Conservation (phyloP, 2,113 vertebrate species). For the Megaceryle maxima region DNA sequence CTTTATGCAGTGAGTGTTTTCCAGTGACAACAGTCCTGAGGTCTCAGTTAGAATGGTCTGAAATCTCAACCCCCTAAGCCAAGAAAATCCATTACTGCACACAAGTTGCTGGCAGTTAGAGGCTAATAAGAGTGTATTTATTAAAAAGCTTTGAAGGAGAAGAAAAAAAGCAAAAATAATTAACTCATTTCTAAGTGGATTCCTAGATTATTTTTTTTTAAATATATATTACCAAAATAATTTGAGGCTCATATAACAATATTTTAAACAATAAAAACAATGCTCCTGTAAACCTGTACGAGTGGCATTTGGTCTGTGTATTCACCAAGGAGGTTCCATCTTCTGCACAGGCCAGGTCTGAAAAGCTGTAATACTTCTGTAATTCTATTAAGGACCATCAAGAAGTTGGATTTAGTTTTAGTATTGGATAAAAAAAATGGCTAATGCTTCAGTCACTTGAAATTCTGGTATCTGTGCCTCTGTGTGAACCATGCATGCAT, state of each 20-base stretch:
- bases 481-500: not conserved
- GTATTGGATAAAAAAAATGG: not conserved
- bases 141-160: not conserved
- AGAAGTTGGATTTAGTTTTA: not conserved
- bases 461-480: not conserved
- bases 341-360: not conserved
- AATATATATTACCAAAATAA: not conserved
- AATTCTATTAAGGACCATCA: not conserved
- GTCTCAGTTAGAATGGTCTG: not conserved
- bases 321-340: rapidly evolving
- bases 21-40: not conserved
- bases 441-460: not conserved
- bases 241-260: not conserved
- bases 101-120: not conserved
- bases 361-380: not conserved
- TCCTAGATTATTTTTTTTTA: not conserved
- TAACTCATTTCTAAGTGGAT: not conserved
- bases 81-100: not conserved
- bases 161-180: not conserved
- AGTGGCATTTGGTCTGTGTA: not conserved
- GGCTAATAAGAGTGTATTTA: not conserved
- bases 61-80: not conserved
- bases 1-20: not conserved
- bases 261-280: not conserved
- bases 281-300: not conserved